A percentile compares a stretch with the other conserved stretches of the same genome.
phyloP scores from a whole-genome alignment of 2,888 invertebrate species.

The Xylocampa areola region DNA sequence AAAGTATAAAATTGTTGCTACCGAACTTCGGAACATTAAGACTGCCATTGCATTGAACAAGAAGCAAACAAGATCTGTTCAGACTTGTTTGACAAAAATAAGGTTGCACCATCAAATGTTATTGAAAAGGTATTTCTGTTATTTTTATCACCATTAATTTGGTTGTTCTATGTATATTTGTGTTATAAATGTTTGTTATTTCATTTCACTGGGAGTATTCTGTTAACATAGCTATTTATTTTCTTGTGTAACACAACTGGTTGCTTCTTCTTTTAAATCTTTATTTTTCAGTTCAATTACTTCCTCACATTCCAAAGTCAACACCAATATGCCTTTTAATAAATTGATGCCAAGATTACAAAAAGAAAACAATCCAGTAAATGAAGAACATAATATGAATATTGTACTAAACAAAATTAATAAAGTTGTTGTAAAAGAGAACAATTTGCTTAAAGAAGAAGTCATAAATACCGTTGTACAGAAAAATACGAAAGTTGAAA shows the following conservation, averaged over 20 bases:
- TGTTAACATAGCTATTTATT: slow-evolving; percentile 28
- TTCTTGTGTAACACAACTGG: slow-evolving; percentile 33
- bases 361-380: slow-evolving; percentile 81
- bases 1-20: slow-evolving; percentile 83
- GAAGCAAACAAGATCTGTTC: slow-evolving; percentile 78
- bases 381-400: slow-evolving; percentile 65
- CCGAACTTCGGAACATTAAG: slow-evolving; percentile 80
- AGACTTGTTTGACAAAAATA: slow-evolving; percentile 78
- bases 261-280: slow-evolving; percentile 50
- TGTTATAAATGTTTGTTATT: slow-evolving; percentile 14
- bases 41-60: slow-evolving; percentile 84
- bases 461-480: slow-evolving; percentile 9
- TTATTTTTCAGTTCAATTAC: slow-evolving; percentile 76
- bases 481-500: no score
- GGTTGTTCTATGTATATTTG: slow-evolving; percentile 19
- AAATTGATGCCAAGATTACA: slow-evolving; percentile 70
- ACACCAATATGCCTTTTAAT: slow-evolving; percentile 58
- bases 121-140: slow-evolving; percentile 78
- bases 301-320: slow-evolving; percentile 76
- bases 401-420: slow-evolving; percentile 14
- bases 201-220: slow-evolving; percentile 13
- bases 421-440: slow-evolving; percentile 73
- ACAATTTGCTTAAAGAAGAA: slow-evolving; percentile 77
- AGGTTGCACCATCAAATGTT: slow-evolving; percentile 82
- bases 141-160: background rate